phyloP scores from a whole-genome alignment of 2,797 vertebrate genomes.

The Lepidocolaptes lacrymiger region DNA sequence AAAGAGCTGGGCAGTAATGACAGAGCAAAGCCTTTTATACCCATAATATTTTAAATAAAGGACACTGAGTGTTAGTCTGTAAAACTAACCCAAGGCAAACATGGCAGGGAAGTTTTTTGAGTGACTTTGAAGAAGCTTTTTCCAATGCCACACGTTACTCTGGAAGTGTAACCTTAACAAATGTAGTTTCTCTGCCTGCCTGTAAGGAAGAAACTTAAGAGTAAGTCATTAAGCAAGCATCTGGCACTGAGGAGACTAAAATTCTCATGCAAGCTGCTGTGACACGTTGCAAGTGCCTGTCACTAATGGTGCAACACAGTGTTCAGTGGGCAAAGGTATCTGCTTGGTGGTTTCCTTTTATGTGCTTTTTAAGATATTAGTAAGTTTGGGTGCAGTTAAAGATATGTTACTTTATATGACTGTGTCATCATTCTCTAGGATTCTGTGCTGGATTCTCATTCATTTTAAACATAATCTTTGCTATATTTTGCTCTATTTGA shows the following conservation, averaged over 20 bases:
- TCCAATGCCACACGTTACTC: accelerated
- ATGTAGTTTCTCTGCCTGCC: background rate
- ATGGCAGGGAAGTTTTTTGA: background rate
- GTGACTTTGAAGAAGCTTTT: background rate
- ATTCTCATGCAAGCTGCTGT: background rate
- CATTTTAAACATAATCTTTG: background rate
- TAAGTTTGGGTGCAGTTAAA: background rate
- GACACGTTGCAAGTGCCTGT: background rate
- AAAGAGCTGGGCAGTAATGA: background rate
- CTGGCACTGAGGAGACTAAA: background rate
- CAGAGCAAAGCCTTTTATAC: background rate
- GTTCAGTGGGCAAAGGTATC: background rate
- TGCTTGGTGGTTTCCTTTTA: background rate
- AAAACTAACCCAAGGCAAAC: background rate
- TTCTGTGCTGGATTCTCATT: background rate
- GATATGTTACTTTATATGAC: background rate
- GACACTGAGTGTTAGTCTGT: background rate
- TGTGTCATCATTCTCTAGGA: background rate
- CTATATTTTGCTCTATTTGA: background rate
- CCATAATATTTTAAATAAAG: background rate
- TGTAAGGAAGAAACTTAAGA: background rate
- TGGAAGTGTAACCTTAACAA: background rate
- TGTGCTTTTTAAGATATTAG: background rate
- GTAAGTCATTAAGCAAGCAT: background rate
- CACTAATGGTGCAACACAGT: accelerated